Base-by-base conservation (phyloP, 2,113 vertebrate genomes). In the Amphiprion ocellaris region DNA sequence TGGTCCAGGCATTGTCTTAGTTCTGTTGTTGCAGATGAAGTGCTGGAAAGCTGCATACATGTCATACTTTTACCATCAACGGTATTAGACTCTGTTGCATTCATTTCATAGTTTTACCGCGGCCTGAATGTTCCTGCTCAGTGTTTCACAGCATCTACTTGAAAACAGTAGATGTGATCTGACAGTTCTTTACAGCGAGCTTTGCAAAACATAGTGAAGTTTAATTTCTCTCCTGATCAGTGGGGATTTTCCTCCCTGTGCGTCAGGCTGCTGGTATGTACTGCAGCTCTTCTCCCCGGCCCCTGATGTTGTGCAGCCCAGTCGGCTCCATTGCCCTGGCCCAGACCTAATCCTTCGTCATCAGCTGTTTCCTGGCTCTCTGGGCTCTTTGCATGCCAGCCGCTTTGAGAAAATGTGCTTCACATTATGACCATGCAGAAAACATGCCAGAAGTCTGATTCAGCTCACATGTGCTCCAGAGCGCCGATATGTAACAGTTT, bases 351-450 rank as follows among this genome's bases (percentile, higher is more conserved):
- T 93, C 84, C 92, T 77, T 87, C 62, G 71, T 90, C 93, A 94
- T 94, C 93, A 93, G 93, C 93, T 94, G 94, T 93, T 93, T 94
- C 93, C 91, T 92, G 85, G 80, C 85, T 82, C 67, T 78, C 76
- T 2, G 49, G 83, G 63, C 84, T 84, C 77, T 66, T 80, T 56
- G 71, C 83, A 91, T 94, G 92, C 90, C 92, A 92, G 86, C 71
- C 76, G 6, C 70, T 69, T 68, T 55, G 69, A 85, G 86, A 86
- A 90, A 94, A 94, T 93, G 85, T 94, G 94, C 82, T 94, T 88
- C 82, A 62, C 81, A 89, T 94, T 94, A 93, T 87, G 90, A 93
- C 86, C 86, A 80, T 89, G 84, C 92, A 80, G 68, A 90, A 88
- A 90, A 90, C 87, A 90, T 84, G 82, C 86, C 82, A 81, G 61